phyloP scores from a whole-genome alignment of 2,797 vertebrate species.

The Sebastes oblongus region DNA sequence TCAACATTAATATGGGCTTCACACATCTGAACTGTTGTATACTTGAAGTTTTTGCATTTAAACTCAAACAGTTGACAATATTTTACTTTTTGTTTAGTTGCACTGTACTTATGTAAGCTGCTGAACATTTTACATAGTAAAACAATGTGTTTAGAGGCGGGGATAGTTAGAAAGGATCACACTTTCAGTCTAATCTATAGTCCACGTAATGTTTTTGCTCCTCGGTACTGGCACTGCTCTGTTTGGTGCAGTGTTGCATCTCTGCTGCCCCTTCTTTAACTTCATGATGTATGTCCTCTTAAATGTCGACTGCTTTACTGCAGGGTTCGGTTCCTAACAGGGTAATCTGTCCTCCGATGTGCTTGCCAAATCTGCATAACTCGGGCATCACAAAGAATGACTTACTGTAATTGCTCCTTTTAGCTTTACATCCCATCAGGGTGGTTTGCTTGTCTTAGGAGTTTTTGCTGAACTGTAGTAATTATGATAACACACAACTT shows the following conservation, averaged over 20 bases:
- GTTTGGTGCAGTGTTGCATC: conserved; percentile 6
- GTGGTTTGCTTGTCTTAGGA: conserved; percentile 18
- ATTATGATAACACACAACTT: conserved; percentile 19
- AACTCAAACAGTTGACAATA: background rate
- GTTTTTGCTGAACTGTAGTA: conserved; percentile 29
- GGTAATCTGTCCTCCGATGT: conserved; percentile 27
- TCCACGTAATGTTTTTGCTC: background rate
- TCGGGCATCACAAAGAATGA: conserved; percentile 25
- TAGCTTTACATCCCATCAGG: conserved; percentile 23
- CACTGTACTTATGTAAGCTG: background rate
- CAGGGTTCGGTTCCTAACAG: conserved; percentile 19
- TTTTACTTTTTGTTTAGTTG: background rate
- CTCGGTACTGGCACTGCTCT: background rate
- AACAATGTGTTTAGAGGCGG: background rate
- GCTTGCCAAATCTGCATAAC: conserved; percentile 51
- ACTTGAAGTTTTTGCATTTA: background rate
- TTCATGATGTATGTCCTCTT: conserved; percentile 43
- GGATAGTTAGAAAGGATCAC: background rate
- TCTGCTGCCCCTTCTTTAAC: conserved; percentile 21
- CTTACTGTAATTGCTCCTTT: conserved; percentile 31
- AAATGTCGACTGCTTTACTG: conserved; percentile 49
- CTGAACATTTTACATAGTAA: background rate
- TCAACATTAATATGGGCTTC: background rate
- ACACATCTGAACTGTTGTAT: background rate
- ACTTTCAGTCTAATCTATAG: background rate